Base-by-base conservation (phyloP, 2,797 vertebrate species). In the Lepilemur septentrionalis region DNA sequence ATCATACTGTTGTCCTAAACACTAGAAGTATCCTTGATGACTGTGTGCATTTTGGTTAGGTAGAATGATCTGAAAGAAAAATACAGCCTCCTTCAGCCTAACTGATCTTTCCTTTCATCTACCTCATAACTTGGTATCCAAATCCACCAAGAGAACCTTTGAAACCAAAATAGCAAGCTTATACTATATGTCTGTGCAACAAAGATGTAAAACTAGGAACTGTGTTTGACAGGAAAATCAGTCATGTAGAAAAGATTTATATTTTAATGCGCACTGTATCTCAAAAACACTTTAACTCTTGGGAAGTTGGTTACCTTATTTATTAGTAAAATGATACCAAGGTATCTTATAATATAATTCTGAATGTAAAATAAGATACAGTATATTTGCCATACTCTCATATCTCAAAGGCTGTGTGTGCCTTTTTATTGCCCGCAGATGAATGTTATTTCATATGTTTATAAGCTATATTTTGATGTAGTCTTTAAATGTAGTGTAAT, bases 281-380 rank as follows among this genome's bases (percentile, higher is more conserved):
- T 89, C 43, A 90, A 92, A 95, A 87, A 91, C 87, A 79, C 55
- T 91, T 95, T 80, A 95, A 82, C 63, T 91, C 79, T 95, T 93
- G 22, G 82, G 63, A 91, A 70, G 48, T 69, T 89, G 63, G n/a
- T 65, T 90, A 23, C 17, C 63, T 89, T 95, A 72, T 91, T 97
- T 96, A 80, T 92, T 96, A 61, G 32, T 79, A 43, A 72, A 97
- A 94, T 95, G 78, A 95, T 90, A 80, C 18, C 61, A 73, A 35
- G 2, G 4, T 72, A 75, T 79, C 35, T 93, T 59, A 72, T 83
- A 76, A 52, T 63, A 89, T 92, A 95, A 87, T 76, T 82, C 55
- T 46, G 46, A 92, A 88, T 75, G 88, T 81, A 75, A 94, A 94
- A 89, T 72, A 69, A 94, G 14, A 79, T 91, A 93, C 85, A 94